Base-by-base conservation (phyloP, 1,140 invertebrate genomes). In the Propsilocerus akamusi region DNA sequence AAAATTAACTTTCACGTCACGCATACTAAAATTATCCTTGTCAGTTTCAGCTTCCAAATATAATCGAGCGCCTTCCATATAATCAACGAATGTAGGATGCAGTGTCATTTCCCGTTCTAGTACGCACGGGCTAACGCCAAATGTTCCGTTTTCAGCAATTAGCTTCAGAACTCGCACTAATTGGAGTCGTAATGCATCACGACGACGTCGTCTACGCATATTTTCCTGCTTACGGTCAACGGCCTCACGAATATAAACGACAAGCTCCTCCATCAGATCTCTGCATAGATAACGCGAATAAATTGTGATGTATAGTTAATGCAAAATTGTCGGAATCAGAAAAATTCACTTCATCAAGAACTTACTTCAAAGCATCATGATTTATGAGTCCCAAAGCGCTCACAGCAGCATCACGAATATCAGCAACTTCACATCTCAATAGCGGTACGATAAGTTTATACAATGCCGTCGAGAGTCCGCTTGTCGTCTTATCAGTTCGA, bases 191-290 rank as follows among this genome's bases (percentile, higher is more conserved):
- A 99, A 66, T 12, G 91, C 83, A 68, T 99, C 96, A 52, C 92
- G 76, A 48, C 94, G 73, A 51, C 91, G 70, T 20, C 94, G 68
- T 32, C 93, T 72, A 26, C 91, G 69, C 73, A 97, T 86, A 60
- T 95, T 98, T 66, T 99, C 96, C 65, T 96, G 86, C 63, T 98
- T 98, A 23, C 90, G 76, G 65, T 99, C 96, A n/a, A 96, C 84
- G 1, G 93, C 90, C 67, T 99, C 96, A 25, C 93, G 78, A 48
- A 99, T 82, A 53, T 88, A 83, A 3, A 82, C 76, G 8, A 89
- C 75, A 20, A 99, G 62, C 68, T 99, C 96, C 60, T 98, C 95
- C 77, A 98, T 86, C 30, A 99, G 70, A 70, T 97, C 92, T 61
- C 92, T 96, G 60, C 22, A 61, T 57, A 52, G 46, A 54, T 53